Evolutionary conservation across 2,113 vertebrate genomes (phyloP), one percentile per base, ranked within the genome.

Genomic region (Malurus cyaneus): DNA sequence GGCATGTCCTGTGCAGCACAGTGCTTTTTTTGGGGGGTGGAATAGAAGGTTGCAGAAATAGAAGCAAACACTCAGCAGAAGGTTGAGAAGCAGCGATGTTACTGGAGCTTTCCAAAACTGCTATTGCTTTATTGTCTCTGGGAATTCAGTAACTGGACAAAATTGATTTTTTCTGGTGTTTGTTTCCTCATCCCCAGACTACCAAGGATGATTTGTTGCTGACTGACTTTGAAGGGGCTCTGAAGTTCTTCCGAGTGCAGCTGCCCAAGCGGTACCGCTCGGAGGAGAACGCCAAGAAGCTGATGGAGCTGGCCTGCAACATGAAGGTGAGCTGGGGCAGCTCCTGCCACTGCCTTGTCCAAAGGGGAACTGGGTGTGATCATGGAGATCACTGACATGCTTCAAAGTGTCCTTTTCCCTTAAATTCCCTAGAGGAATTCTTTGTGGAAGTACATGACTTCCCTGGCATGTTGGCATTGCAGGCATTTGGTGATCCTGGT

Each of bases 181-280:
- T 71, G 60, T 92, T 25, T 47, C 25, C 36, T 34, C 80, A 14
- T 90, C 80, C 80, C 29, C 62, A 99, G 99, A 99, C 99, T 23
- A 99, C 99, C 69, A 99, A 98, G 98, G 99, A 99, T 64, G 99
- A 99, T 96, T 96, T 99, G 94, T 97, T 99, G 42, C 97, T 99
- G 94, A 98, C 99, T 8, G 99, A 99, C 97, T 99, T 99, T 13
- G 99, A 99, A 96, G 99, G 99, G 46, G 99, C 99, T 16, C 97
- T 99, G 39, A 99, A 99, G 86, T 99, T 99, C 95, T 99, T 99
- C 97, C 99, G 99, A 4, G 99, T 99, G 53, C 99, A 99, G 16
- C 99, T 99, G 94, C 99, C 99, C 50, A 99, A 99, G 97, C 98
- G 99, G 47, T 99, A 99, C 18, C 99, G 99, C 50, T 99, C 99